Evolutionary conservation across 2,888 invertebrate genomes (phyloP).

Genomic region (Nephrotoma appendiculata): DNA sequence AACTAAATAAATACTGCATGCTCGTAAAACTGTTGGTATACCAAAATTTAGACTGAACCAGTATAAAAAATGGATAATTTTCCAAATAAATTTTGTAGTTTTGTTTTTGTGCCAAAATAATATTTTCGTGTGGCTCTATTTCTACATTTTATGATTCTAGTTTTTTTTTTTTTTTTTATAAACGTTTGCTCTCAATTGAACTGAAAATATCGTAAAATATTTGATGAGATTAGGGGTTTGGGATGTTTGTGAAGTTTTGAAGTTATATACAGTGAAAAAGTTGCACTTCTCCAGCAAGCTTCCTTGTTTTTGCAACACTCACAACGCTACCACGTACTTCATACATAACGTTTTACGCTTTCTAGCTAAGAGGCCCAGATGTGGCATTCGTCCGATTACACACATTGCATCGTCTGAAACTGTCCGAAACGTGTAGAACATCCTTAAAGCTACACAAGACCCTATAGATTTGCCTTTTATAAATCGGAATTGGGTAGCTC

Average conservation of each 20-base stretch:
- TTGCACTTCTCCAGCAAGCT: too few species aligned
- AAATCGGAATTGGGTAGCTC: too few species aligned
- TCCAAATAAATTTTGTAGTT: background rate
- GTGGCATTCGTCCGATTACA: too few species aligned
- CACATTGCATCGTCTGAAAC: too few species aligned
- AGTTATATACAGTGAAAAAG: too few species aligned
- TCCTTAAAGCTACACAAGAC: too few species aligned
- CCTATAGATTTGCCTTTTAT: too few species aligned
- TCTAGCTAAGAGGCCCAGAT: too few species aligned
- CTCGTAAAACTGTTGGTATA: background rate
- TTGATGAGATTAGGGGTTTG: background rate
- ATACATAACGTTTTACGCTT: too few species aligned
- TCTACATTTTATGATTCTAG: background rate
- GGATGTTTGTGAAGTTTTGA: background rate
- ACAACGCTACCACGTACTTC: too few species aligned
- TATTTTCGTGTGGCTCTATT: background rate
- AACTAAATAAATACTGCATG: background rate
- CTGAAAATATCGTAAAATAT: background rate
- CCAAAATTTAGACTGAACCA: background rate
- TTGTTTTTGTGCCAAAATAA: background rate
- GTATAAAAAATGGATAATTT: background rate
- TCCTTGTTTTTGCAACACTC: too few species aligned
- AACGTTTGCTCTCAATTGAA: background rate
- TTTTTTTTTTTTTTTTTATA: background rate
- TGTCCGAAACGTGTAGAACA: too few species aligned